Percentiles rank a stretch among this genome's conserved stretches.
These are phyloP conservation scores for Steinernema carpocapsae DNA, from an alignment of 2,888 invertebrate species.

Conservation along the genomic window DNA sequence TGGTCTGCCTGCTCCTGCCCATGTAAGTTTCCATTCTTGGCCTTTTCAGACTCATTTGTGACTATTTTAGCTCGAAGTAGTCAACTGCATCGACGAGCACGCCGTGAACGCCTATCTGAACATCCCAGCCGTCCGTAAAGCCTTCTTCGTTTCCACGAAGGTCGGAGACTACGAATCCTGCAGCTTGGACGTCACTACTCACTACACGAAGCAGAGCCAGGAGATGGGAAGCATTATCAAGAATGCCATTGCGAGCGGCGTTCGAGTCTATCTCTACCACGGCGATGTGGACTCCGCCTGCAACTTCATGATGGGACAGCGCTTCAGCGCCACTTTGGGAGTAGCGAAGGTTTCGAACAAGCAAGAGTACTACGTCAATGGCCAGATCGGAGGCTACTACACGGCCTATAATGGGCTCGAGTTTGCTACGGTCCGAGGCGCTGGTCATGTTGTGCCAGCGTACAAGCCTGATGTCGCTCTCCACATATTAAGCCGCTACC, in stretches of 20 bases:
- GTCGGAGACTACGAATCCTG: conserved; percentile 61
- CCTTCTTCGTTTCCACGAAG: conserved; percentile 59
- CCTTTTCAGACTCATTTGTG: background rate
- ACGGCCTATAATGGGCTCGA: conserved; percentile 66
- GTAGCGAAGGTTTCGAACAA: conserved; percentile 51
- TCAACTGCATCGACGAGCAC: conserved; percentile 66
- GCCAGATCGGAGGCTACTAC: conserved; percentile 70
- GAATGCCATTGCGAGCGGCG: conserved; percentile 60
- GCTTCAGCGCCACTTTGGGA: conserved; percentile 61
- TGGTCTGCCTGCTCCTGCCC: background rate
- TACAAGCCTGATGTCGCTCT: conserved; percentile 66
- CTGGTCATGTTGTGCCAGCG: conserved; percentile 66
- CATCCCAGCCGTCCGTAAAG: conserved; percentile 53
- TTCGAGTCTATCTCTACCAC: conserved; percentile 66
- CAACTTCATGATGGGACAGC: conserved; percentile 67
- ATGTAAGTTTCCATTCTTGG: background rate
- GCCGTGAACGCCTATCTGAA: conserved; percentile 65
- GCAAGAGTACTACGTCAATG: conserved; percentile 68
- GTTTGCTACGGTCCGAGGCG: conserved; percentile 57
- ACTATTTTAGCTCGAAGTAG: conserved; percentile 50
- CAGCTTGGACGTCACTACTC: conserved; percentile 63
- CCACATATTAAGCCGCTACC: conserved; percentile 65
- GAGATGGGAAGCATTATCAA: conserved; percentile 65
- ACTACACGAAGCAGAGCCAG: conserved; percentile 63
- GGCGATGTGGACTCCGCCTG: conserved; percentile 64